Evolutionary conservation across 2,797 vertebrate genomes (phyloP).

Genomic region (Gouania willdenowi): DNA sequence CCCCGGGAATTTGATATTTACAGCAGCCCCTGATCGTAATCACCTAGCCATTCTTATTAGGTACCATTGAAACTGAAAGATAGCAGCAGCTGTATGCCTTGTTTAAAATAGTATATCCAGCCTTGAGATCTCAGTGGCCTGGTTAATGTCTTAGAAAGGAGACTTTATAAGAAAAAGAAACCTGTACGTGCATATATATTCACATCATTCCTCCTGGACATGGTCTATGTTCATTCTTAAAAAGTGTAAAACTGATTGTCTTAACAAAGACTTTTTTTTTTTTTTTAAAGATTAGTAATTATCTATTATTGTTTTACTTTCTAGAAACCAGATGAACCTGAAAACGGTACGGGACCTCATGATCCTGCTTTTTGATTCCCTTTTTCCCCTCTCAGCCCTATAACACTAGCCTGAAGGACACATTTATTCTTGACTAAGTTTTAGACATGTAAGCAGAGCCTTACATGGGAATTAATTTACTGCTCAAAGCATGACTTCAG

Average conservation of each 20-base stretch:
- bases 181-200: not conserved
- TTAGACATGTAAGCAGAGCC: constrained; percentile 19
- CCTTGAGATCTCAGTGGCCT: constrained; percentile 29
- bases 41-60: constrained; percentile 62
- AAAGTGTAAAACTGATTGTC: too few species aligned
- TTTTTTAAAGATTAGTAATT: not conserved
- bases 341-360: constrained; percentile 37
- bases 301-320: constrained; percentile 43
- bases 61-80: constrained; percentile 62
- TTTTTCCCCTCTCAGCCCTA: constrained; percentile 11
- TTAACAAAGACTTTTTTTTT: not conserved
- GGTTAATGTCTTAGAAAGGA: constrained; percentile 21
- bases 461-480: constrained; percentile 28
- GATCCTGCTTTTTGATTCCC: constrained; percentile 29
- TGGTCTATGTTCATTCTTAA: too few species aligned
- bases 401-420: constrained; percentile 1
- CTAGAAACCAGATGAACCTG: constrained; percentile 44
- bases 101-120: constrained; percentile 33
- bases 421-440: constrained; percentile 24
- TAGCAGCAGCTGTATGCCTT: constrained; percentile 64
- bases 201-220: too few species aligned
- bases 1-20: constrained; percentile 83
- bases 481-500: constrained; percentile 16
- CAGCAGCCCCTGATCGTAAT: constrained; percentile 73
- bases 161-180: constrained; percentile 4